These are phyloP conservation scores for Corythornis madagascariensis DNA, from an alignment of 2,113 vertebrate species.

Conservation along the genomic window DNA sequence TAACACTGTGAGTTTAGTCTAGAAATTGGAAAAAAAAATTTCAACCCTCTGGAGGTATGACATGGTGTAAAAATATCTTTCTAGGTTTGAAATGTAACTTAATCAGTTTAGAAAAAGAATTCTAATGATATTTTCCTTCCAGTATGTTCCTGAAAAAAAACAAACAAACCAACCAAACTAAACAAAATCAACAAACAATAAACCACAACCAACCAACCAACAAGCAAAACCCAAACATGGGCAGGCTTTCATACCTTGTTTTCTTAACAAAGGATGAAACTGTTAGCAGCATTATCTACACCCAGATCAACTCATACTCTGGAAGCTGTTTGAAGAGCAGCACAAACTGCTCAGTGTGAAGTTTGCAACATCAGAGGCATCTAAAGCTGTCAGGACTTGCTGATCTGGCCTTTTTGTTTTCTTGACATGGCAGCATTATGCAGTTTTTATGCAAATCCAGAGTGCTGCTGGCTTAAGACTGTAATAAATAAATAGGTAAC, in stretches of 20 bases:
- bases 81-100: not conserved
- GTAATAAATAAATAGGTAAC: not conserved
- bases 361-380: constrained; percentile 1
- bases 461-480: not conserved
- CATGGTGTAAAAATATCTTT: not conserved
- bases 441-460: not conserved
- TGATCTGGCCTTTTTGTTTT: not conserved
- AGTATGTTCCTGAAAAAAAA: not conserved
- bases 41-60: not conserved
- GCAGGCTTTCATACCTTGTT: not conserved
- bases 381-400: not conserved
- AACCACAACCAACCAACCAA: not conserved
- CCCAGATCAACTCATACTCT: not conserved
- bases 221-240: fast-evolving
- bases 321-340: not conserved
- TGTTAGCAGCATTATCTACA: constrained; percentile 6
- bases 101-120: not conserved
- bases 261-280: not conserved
- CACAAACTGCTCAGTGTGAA: not conserved
- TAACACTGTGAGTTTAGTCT: not conserved
- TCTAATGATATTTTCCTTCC: not conserved
- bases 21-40: not conserved
- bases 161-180: not conserved
- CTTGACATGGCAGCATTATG: not conserved
- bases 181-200: not conserved